These are phyloP conservation scores for Nixonia krombeini DNA, from an alignment of 1,140 invertebrate genomes.

Conservation along the genomic window DNA sequence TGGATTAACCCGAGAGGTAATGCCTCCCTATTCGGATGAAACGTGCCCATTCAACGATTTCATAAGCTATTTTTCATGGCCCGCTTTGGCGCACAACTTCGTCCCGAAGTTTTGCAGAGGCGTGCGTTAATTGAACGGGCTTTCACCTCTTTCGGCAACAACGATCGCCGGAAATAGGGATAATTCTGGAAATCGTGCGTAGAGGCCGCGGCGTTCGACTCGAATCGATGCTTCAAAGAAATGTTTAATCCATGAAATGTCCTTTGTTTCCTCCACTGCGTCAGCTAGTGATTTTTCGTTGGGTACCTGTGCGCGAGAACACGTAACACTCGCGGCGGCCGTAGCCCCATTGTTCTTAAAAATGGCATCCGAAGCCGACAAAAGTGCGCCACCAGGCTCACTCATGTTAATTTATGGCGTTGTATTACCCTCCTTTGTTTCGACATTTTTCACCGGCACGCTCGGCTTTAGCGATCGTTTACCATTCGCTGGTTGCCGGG, in stretches of 20 bases:
- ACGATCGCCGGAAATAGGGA: too few relatives aligned
- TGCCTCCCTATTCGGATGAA: conserved; percentile 32
- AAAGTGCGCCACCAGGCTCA: background rate
- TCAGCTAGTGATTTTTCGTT: background rate
- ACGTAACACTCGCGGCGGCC: background rate
- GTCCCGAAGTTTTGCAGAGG: too few relatives aligned
- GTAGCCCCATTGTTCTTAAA: conserved; percentile 1
- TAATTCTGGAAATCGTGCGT: too few relatives aligned
- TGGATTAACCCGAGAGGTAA: conserved; percentile 39
- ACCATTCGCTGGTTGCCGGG: too few relatives aligned
- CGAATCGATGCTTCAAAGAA: too few relatives aligned
- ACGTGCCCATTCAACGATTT: too few relatives aligned
- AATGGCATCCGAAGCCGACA: background rate
- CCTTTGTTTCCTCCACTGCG: background rate
- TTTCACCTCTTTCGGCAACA: too few relatives aligned
- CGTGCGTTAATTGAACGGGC: too few relatives aligned
- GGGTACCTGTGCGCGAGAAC: background rate
- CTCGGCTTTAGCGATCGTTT: background rate
- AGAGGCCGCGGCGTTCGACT: too few relatives aligned
- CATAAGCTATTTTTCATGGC: too few relatives aligned
- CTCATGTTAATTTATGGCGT: background rate
- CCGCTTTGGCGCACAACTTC: too few relatives aligned
- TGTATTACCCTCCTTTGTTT: background rate
- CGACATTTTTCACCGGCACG: background rate
- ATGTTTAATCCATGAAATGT: conserved; percentile 14